These are phyloP conservation scores for Sebastes hubbsi DNA, from an alignment of 2,797 vertebrate species.

Conservation along the genomic window DNA sequence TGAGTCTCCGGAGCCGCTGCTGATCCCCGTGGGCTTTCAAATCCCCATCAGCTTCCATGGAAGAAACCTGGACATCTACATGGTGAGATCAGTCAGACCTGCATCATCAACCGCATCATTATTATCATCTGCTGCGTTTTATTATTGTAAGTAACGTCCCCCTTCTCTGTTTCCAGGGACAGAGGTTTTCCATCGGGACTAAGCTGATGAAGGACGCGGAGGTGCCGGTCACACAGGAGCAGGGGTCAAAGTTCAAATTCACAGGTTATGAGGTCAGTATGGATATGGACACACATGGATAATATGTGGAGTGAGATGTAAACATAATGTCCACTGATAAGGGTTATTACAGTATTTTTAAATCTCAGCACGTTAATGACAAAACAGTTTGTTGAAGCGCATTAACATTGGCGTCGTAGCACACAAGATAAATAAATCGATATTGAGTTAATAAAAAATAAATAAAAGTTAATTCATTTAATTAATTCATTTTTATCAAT, in stretches of 20 bases:
- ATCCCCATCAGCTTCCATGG: slow-evolving; percentile 79
- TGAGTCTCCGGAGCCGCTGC: slow-evolving; percentile 67
- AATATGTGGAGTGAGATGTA: no score
- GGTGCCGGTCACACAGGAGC: slow-evolving; percentile 35
- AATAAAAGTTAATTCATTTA: no score
- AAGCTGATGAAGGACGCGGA: slow-evolving; percentile 78
- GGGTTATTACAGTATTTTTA: no score
- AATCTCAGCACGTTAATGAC: no score
- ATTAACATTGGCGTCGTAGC: no score
- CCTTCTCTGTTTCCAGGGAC: slow-evolving; percentile 49
- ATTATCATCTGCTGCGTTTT: neutral
- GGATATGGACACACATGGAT: no score
- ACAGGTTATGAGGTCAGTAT: slow-evolving; percentile 74
- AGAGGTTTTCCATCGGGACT: slow-evolving; percentile 75
- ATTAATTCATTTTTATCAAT: no score
- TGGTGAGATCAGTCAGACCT: slow-evolving; percentile 51
- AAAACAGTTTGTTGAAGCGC: no score
- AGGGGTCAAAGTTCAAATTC: slow-evolving; percentile 70
- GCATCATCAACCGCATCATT: rapidly evolving
- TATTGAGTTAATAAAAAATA: no score
- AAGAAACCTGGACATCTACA: slow-evolving; percentile 76
- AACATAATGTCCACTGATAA: no score
- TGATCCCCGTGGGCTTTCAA: slow-evolving; percentile 77
- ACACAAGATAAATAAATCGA: no score
- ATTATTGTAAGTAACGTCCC: neutral